Base-by-base conservation (phyloP, 2,113 vertebrate genomes). In the Cynopterus brachyotis region DNA sequence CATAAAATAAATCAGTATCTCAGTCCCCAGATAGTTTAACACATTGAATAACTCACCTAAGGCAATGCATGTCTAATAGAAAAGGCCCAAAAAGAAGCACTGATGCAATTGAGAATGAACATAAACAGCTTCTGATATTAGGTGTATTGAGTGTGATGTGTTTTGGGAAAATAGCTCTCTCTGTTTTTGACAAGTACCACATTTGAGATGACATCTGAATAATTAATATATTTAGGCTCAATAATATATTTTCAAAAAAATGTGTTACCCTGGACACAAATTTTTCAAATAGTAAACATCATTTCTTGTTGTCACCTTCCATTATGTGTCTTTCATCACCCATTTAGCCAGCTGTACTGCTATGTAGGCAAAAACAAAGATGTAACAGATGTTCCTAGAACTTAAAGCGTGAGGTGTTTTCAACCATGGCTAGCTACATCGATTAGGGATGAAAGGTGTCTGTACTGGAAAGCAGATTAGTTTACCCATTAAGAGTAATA, bases 101-200 rank as follows among this genome's bases (percentile, higher is more conserved):
- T 40, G 2, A 80, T 64, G 30, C 55, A 24, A 45, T 87, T 5
- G 2, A 45, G 47, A 83, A 76, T 28, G 70, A 95, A 88, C 6
- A 83, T 37, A 80, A 96, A 89, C 32, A 83, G 64, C 35, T 95
- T 94, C 83, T 91, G 60, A 82, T 95, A 92, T n/a, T 42, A 85
- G 59, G 66, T 45, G 40, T 66, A 40, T 47, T 79, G 53, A 97
- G 35, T 11, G 5, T 4, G n/a, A 78, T 15, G n/a, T 87, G 50
- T 55, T 75, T 64, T 72, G 82, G 55, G 87, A 96, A 94, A 98
- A 95, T 24, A 92, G 42, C 4, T 69, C 22, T 82, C 80, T 92
- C 55, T 45, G 26, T 75, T 19, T 75, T 81, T 72, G 37, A 84
- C 55, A 72, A 92, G 37, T 96, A 88, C 12, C 19, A 67, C 91